These are phyloP conservation scores for Dinomys branickii DNA, from an alignment of 2,113 vertebrate species.

Conservation along the genomic window DNA sequence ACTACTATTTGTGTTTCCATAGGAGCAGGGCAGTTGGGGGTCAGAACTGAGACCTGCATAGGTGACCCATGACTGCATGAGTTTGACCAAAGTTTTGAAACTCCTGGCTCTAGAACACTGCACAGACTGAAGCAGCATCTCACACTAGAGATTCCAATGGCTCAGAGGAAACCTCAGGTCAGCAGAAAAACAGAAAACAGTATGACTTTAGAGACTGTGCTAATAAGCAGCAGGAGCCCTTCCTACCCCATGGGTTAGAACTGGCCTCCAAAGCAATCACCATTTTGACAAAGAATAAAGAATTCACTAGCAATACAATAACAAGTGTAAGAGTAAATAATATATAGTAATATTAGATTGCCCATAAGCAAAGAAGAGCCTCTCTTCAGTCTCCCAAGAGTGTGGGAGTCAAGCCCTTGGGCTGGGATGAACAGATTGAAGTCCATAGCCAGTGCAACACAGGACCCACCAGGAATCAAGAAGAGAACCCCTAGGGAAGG, in stretches of 20 bases:
- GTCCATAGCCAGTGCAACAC: rapidly evolving
- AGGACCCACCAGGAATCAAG: not conserved
- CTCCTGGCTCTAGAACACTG: not conserved
- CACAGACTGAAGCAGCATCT: not conserved
- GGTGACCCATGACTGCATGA: not conserved
- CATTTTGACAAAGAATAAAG: not conserved
- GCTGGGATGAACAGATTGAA: not conserved
- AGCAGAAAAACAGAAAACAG: not conserved
- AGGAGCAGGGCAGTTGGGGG: not conserved
- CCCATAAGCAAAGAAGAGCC: not conserved
- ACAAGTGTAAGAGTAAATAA: not conserved
- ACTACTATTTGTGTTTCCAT: not conserved
- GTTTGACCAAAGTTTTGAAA: not conserved
- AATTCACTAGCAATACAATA: not conserved
- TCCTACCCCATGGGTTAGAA: not conserved
- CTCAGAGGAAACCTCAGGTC: not conserved
- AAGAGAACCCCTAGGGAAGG: not conserved
- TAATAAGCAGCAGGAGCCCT: not conserved
- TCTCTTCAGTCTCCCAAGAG: not conserved
- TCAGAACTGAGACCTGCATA: not conserved
- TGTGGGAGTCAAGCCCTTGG: not conserved
- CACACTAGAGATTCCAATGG: not conserved
- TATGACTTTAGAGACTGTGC: not conserved
- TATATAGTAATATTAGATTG: not conserved
- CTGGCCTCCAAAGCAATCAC: not conserved